Evolutionary conservation across 2,888 invertebrate genomes (phyloP).

Genomic region (Spisula solida): DNA sequence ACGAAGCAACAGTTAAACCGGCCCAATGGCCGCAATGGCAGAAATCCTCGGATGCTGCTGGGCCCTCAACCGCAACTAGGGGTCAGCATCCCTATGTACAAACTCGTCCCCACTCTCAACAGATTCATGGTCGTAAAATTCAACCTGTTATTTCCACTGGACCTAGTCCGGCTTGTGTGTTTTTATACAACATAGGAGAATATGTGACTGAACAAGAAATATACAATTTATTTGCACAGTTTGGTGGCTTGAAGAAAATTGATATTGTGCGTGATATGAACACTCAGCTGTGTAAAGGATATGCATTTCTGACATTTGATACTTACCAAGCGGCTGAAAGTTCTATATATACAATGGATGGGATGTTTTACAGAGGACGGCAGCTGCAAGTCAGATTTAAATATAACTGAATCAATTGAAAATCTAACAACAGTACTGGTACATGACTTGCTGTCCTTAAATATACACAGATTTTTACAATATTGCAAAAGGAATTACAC

Average conservation of each 20-base stretch:
- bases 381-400: slow-evolving; percentile 86
- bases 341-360: slow-evolving; percentile 87
- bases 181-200: slow-evolving; percentile 87
- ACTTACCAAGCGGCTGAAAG: slow-evolving; percentile 86
- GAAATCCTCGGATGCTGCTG: slow-evolving; percentile 22
- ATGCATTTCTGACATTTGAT: slow-evolving; percentile 88
- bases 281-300: slow-evolving; percentile 87
- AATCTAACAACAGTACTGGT: background rate
- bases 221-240: slow-evolving; percentile 86
- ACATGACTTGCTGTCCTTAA: too few relatives aligned
- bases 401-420: slow-evolving; percentile 40
- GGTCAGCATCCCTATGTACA: slow-evolving; percentile 5
- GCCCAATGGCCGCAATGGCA: slow-evolving; percentile 38
- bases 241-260: slow-evolving; percentile 87
- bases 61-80: background rate
- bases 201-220: slow-evolving; percentile 86
- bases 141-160: slow-evolving; percentile 24
- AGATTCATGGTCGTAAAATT: slow-evolving; percentile 8
- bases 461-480: too few relatives aligned
- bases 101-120: slow-evolving; percentile 23
- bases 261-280: slow-evolving; percentile 86
- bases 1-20: slow-evolving; percentile 32
- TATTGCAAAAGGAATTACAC: too few relatives aligned
- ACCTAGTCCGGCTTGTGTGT: slow-evolving; percentile 83
- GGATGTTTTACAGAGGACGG: slow-evolving; percentile 84